Evolutionary conservation across 1,140 invertebrate genomes (phyloP).

Genomic region (Eciton burchellii): DNA sequence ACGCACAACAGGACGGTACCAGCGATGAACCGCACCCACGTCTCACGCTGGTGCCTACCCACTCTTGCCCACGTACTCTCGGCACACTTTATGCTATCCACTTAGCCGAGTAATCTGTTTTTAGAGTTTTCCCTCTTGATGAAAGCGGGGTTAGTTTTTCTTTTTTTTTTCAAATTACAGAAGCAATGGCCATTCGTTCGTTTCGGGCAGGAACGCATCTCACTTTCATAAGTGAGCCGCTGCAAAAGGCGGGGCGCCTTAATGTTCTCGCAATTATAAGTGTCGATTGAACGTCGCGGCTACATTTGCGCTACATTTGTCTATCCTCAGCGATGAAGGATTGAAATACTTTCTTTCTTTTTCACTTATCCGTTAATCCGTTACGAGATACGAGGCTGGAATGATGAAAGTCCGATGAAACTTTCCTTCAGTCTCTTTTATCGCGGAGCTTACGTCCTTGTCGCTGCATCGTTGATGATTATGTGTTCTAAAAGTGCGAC

Average conservation of each 20-base stretch:
- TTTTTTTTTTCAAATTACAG: slow-evolving; percentile 46
- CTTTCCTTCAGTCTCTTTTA: no score
- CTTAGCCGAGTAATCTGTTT: slow-evolving; percentile 72
- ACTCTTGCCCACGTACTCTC: slow-evolving; percentile 67
- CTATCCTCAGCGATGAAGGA: background rate
- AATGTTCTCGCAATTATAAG: slow-evolving; percentile 34
- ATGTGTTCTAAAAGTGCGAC: background rate
- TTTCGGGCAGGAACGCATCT: slow-evolving; percentile 47
- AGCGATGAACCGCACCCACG: slow-evolving; percentile 72
- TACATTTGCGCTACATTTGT: background rate
- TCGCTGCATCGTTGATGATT: background rate
- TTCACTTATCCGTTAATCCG: background rate
- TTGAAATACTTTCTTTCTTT: background rate
- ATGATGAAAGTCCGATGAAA: background rate
- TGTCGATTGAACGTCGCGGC: slow-evolving; percentile 27
- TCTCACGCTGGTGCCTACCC: slow-evolving; percentile 60
- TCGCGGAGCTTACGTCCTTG: background rate
- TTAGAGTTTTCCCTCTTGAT: slow-evolving; percentile 48
- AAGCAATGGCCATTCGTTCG: slow-evolving; percentile 31
- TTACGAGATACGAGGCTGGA: background rate
- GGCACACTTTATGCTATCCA: slow-evolving; percentile 64
- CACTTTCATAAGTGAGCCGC: slow-evolving; percentile 5
- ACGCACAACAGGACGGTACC: slow-evolving; percentile 56
- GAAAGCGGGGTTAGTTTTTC: no score
- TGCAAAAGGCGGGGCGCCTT: slow-evolving; percentile 19